phyloP scores from a whole-genome alignment of 1,140 invertebrate species.

The Xylocopa sonorina region DNA sequence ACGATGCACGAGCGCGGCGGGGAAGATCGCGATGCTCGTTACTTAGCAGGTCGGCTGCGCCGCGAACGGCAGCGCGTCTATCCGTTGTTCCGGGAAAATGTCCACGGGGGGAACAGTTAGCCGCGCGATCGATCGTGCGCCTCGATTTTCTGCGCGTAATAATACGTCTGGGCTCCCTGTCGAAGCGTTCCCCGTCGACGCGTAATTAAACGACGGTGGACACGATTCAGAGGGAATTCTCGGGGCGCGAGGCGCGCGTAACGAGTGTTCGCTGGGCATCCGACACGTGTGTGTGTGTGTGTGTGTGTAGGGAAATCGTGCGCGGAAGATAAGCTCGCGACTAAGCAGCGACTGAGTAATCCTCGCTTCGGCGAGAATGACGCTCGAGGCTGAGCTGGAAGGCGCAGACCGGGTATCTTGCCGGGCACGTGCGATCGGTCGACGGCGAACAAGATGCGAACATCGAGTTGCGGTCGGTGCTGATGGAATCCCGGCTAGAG shows the following conservation, averaged over 20 bases:
- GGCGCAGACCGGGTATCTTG: not conserved
- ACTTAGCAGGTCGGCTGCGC: conserved; percentile 31
- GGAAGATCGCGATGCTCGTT: conserved; percentile 28
- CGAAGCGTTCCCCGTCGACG: not conserved
- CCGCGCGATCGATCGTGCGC: conserved; percentile 18
- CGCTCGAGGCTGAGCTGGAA: not conserved
- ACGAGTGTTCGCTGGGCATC: not conserved
- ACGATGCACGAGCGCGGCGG: conserved; percentile 45
- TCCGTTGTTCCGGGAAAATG: conserved; percentile 38
- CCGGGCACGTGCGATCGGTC: conserved; percentile 38
- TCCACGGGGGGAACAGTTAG: conserved; percentile 21
- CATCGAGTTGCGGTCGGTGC: conserved; percentile 1
- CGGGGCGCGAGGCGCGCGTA: not conserved
- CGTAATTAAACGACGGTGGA: conserved; percentile 9
- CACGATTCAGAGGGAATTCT: conserved; percentile 5
- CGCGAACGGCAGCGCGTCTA: too few species aligned
- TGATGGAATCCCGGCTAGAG: conserved; percentile 6
- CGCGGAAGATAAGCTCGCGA: not conserved
- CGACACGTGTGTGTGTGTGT: not conserved
- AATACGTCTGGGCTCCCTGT: not conserved
- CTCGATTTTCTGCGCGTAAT: not conserved
- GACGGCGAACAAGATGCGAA: conserved; percentile 30
- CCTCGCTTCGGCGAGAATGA: not conserved
- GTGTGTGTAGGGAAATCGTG: conserved; percentile 37
- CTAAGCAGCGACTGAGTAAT: not conserved